Evolutionary conservation across 2,888 invertebrate species (phyloP), one percentile per base, ranked within the genome.

Genomic region (Rambutsinella grinnellia): DNA sequence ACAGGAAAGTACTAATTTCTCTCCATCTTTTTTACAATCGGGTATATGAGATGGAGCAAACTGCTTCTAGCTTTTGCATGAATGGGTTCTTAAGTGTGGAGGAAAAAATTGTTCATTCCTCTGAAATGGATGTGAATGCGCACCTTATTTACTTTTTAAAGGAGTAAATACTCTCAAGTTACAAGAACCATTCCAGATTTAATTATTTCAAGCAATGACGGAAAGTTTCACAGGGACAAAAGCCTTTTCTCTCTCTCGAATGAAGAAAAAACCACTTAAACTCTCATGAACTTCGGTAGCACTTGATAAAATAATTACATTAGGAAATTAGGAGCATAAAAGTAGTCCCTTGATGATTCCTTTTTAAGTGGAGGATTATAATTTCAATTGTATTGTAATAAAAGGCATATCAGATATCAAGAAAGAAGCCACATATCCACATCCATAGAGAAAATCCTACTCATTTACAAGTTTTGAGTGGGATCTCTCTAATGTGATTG

Each of bases 111-210:
- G 36, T 36, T 36, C 5, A 36, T 5, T 13, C 5, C 36, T 36
- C n/a, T 8, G 36, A 36, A 36, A 36, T n/a, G n/a, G n/a, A n/a
- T 13, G 36, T 36, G 36, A 36, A 36, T 36, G 36, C 13, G 5
- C 36, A 36, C 36, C 36, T 36, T 36, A 36, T 36, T 36, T 36
- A 36, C 36, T 36, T 36, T 36, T 8, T 13, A 36, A 21, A 56
- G 44, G 53, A 54, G 47, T 63, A 61, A 69, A 61, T 21, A 57
- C 46, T 47, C 58, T 72, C 66, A 60, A 60, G 54, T 72, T 60
- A 60, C 72, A 51, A 6, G 17, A 46, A 19, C 51, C 24, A 65
- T 60, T 72, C 65, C 57, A 19, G 62, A 71, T 62, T 57, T 71
- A 71, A 71, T 71, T 71, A 63, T 71, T 47, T 15, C n/a, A 24